phyloP scores from a whole-genome alignment of 1,140 invertebrate genomes.

The Bombus fervidus region DNA sequence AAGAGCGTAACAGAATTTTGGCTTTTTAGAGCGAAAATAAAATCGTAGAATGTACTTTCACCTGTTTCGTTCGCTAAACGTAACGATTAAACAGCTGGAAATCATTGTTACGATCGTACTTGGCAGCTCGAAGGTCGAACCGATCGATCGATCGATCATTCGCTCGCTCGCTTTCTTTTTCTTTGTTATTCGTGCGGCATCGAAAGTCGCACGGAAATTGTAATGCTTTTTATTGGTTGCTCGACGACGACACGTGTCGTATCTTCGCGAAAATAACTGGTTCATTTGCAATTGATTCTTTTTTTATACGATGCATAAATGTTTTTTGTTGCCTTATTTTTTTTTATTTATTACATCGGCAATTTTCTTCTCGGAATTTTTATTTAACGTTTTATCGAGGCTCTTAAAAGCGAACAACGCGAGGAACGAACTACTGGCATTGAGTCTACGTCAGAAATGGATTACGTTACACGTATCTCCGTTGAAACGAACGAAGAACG shows the following conservation, averaged over 20 bases:
- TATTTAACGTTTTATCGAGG: too few species aligned
- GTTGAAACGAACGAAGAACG: background rate
- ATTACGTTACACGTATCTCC: background rate
- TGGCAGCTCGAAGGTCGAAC: background rate
- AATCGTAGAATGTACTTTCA: background rate
- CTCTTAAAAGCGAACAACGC: background rate
- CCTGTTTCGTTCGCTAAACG: background rate
- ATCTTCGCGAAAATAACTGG: background rate
- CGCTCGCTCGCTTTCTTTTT: conserved; percentile 48
- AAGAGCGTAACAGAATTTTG: too few species aligned
- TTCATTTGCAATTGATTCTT: background rate
- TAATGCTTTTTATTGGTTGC: background rate
- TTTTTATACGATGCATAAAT: background rate
- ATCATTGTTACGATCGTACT: conserved; percentile 7
- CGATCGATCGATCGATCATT: conserved; percentile 1
- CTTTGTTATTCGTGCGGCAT: conserved; percentile 41
- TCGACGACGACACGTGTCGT: background rate
- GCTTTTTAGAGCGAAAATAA: too few species aligned
- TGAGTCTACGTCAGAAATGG: background rate
- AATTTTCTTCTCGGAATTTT: background rate
- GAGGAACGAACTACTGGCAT: background rate
- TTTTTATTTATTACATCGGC: background rate
- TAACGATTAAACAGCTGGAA: background rate
- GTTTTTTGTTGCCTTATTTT: background rate
- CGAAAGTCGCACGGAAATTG: conserved; percentile 10